Percentiles rank a stretch among this genome's conserved stretches.
phyloP scores from a whole-genome alignment of 2,113 vertebrate species.

The Bufo bufo region DNA sequence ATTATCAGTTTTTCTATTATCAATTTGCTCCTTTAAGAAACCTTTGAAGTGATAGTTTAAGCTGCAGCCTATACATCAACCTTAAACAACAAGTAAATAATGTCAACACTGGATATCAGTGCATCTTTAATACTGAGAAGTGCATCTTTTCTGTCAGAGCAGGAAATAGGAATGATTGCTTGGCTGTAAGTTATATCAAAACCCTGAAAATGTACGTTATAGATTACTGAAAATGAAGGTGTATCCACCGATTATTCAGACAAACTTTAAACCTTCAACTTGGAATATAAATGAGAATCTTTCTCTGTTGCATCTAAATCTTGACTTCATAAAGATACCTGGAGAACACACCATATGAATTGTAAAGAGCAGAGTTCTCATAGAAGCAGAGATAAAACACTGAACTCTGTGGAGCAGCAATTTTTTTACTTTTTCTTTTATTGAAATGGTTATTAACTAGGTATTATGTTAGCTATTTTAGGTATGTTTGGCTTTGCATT shows the following conservation, averaged over 20 bases:
- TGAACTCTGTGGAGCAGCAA: not conserved
- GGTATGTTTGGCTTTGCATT: not conserved
- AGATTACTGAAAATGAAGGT: slow-evolving; percentile 66
- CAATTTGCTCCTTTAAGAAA: slow-evolving; percentile 67
- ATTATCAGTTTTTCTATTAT: slow-evolving; percentile 63
- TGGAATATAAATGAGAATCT: slow-evolving; percentile 17
- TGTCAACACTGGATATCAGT: slow-evolving; percentile 46
- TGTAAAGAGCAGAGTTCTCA: not conserved
- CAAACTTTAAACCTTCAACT: slow-evolving; percentile 59
- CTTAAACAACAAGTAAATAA: slow-evolving; percentile 57
- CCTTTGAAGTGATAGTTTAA: slow-evolving; percentile 67
- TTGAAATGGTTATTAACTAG: too few species aligned
- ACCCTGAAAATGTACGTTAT: slow-evolving; percentile 62
- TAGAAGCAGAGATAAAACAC: not conserved
- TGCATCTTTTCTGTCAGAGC: slow-evolving; percentile 50
- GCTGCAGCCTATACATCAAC: slow-evolving; percentile 64
- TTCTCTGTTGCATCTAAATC: slow-evolving; percentile 41
- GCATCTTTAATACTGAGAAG: slow-evolving; percentile 59
- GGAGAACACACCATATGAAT: slow-evolving; percentile 5
- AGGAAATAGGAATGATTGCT: slow-evolving; percentile 54
- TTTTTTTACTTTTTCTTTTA: not conserved
- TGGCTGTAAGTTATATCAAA: slow-evolving; percentile 62
- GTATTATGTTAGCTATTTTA: not conserved
- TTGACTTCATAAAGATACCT: slow-evolving; percentile 30
- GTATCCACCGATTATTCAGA: slow-evolving; percentile 63